phyloP scores from a whole-genome alignment of 2,797 vertebrate species.

The Clarias laeviceps region DNA sequence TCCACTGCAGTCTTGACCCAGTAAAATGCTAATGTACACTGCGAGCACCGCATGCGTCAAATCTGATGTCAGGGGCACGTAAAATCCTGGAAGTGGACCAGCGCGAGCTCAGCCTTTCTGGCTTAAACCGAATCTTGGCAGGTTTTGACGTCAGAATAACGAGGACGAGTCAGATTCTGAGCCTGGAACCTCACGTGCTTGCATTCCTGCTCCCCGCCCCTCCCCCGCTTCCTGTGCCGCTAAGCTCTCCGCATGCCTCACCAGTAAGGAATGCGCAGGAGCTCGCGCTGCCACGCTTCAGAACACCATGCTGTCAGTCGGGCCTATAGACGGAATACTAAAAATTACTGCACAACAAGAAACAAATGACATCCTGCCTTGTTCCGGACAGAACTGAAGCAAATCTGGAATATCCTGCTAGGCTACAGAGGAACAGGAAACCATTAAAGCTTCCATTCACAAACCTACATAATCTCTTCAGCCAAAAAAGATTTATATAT shows the following conservation, averaged over 20 bases:
- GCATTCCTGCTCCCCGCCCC: slow-evolving; percentile 13
- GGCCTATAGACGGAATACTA: neutral
- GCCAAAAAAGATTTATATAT: neutral
- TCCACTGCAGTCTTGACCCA: neutral
- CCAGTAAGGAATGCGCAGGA: slow-evolving; percentile 38
- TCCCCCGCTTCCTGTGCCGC: slow-evolving; percentile 21
- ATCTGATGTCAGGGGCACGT: slow-evolving; percentile 18
- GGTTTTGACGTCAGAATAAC: slow-evolving; percentile 43
- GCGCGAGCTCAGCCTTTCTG: neutral
- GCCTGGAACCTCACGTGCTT: slow-evolving; percentile 22
- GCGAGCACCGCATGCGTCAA: neutral
- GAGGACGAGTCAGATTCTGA: slow-evolving; percentile 34
- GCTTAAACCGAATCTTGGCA: slow-evolving; percentile 21
- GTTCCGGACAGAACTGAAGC: neutral
- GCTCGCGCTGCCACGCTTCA: slow-evolving; percentile 2
- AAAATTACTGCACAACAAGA: neutral
- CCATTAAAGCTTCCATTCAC: neutral
- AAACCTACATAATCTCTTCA: neutral
- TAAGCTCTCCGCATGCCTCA: slow-evolving; percentile 29
- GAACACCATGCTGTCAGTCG: neutral
- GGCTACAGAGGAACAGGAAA: neutral
- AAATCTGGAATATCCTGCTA: neutral
- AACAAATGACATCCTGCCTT: neutral
- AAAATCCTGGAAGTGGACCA: neutral
- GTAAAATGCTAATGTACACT: slow-evolving; percentile 2